Conservation (phyloP, 2,888 invertebrate genomes). For the Pelosia muscerda region DNA sequence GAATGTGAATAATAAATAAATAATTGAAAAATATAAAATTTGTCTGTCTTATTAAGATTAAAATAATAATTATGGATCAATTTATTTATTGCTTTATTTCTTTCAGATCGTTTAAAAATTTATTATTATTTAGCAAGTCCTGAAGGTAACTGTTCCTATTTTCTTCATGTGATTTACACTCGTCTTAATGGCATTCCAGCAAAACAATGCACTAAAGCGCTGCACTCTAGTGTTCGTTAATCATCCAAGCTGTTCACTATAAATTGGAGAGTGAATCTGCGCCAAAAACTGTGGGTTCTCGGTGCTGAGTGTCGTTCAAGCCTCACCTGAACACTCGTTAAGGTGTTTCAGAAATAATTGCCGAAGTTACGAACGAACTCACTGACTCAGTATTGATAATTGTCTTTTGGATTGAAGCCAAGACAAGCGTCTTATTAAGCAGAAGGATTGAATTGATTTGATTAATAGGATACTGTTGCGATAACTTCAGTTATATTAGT, state of each 20-base stretch:
- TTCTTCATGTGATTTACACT: not conserved
- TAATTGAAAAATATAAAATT: no score
- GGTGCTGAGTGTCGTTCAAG: slow-evolving; percentile 73
- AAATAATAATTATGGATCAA: no score
- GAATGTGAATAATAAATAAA: no score
- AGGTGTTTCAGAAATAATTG: slow-evolving; percentile 82
- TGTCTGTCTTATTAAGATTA: not conserved
- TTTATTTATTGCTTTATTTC: no score
- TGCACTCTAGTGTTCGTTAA: slow-evolving; percentile 49
- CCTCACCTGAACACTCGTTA: slow-evolving; percentile 72
- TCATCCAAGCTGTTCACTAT: slow-evolving; percentile 61
- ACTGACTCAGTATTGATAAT: slow-evolving; percentile 70
- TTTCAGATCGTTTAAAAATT: no score
- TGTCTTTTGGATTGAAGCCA: slow-evolving; percentile 80
- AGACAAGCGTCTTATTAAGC: slow-evolving; percentile 48
- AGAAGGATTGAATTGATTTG: slow-evolving; percentile 28
- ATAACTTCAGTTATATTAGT: not conserved
- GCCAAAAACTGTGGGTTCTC: slow-evolving; percentile 71
- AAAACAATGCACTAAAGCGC: slow-evolving; percentile 32
- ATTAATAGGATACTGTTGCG: slow-evolving; percentile 26
- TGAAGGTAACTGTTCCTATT: not conserved
- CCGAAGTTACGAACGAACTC: slow-evolving; percentile 61
- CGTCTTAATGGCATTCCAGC: not conserved
- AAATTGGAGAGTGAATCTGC: slow-evolving; percentile 70
- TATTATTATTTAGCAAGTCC: no score